These are phyloP conservation scores for Drosophila nikananu DNA, from an alignment of 1,140 invertebrate genomes.

Conservation along the genomic window DNA sequence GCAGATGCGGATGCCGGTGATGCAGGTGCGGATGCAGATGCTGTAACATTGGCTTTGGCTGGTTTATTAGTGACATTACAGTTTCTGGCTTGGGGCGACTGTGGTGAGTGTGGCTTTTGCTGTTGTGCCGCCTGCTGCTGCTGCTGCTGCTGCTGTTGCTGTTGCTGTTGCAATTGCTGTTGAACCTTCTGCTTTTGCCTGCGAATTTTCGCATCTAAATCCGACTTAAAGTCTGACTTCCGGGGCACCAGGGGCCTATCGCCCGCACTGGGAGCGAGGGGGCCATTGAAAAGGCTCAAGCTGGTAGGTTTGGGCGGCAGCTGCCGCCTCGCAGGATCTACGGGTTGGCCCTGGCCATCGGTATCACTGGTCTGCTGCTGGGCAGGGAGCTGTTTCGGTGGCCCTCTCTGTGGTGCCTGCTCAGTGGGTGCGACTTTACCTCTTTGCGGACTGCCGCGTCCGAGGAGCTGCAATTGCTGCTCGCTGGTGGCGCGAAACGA, in stretches of 20 bases:
- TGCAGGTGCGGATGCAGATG: slow-evolving; percentile 55
- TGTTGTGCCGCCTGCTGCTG: slow-evolving; percentile 47
- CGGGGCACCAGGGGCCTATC: slow-evolving; percentile 65
- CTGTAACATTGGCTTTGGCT: slow-evolving; percentile 54
- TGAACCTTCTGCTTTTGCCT: slow-evolving; percentile 77
- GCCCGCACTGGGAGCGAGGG: slow-evolving; percentile 17
- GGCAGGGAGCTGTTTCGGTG: slow-evolving; percentile 32
- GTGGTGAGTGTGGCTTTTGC: slow-evolving; percentile 69
- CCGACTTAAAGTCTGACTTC: slow-evolving; percentile 80
- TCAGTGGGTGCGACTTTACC: slow-evolving; percentile 68
- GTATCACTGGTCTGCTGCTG: slow-evolving; percentile 23
- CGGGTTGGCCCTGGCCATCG: slow-evolving; percentile 26
- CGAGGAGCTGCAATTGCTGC: slow-evolving; percentile 78
- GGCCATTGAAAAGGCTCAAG: slow-evolving; percentile 75
- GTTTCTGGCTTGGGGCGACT: slow-evolving; percentile 74
- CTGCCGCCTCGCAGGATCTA: slow-evolving; percentile 60
- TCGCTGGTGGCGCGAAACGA: slow-evolving; percentile 82
- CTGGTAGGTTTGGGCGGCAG: slow-evolving; percentile 74
- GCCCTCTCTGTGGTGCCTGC: slow-evolving; percentile 40
- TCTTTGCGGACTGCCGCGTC: slow-evolving; percentile 73
- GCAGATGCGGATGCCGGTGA: slow-evolving; percentile 47
- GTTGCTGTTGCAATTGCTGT: slow-evolving; percentile 54
- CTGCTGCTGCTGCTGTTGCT: slow-evolving; percentile 45
- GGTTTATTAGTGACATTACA: slow-evolving; percentile 81
- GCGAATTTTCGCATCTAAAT: slow-evolving; percentile 81